Evolutionary conservation across 1,140 invertebrate species (phyloP).

Genomic region (Cecropterus lyciades): DNA sequence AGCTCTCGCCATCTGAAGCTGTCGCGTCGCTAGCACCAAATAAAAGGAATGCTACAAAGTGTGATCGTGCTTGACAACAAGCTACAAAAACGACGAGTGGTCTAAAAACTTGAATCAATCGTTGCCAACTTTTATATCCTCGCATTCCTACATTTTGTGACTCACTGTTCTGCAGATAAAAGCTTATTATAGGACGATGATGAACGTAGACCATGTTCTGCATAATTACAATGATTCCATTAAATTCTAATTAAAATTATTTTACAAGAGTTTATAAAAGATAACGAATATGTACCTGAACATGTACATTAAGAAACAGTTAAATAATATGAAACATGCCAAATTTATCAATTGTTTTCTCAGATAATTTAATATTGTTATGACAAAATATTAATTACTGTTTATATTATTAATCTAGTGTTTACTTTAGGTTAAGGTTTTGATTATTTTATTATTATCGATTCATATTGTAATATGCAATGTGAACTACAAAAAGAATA

Average conservation of each 20-base stretch:
- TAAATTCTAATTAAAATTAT: not conserved
- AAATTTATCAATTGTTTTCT: no score
- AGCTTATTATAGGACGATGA: conserved; percentile 1
- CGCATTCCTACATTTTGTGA: conserved; percentile 23
- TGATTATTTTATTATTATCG: no score
- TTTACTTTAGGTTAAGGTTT: no score
- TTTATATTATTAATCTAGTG: no score
- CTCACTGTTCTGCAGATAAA: conserved; percentile 6
- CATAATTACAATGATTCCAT: not conserved
- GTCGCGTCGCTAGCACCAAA: conserved; percentile 2
- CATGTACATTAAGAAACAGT: not conserved
- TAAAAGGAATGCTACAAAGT: conserved; percentile 17
- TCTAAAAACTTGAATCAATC: conserved; percentile 27
- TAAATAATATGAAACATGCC: no score
- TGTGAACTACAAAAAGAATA: not conserved
- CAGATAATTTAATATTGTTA: no score
- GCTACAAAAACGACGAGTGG: conserved; percentile 5
- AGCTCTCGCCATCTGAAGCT: conserved; percentile 5
- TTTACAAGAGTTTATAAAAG: no score
- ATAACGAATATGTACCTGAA: no score
- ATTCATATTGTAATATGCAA: no score
- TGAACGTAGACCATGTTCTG: not conserved
- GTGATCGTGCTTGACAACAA: conserved; percentile 24
- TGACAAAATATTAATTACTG: no score
- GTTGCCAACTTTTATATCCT: conserved; percentile 23